A percentile compares a stretch with the other conserved stretches of the same genome.
Conservation (phyloP, 2,113 vertebrate genomes). For the Stigmatopora nigra region DNA sequence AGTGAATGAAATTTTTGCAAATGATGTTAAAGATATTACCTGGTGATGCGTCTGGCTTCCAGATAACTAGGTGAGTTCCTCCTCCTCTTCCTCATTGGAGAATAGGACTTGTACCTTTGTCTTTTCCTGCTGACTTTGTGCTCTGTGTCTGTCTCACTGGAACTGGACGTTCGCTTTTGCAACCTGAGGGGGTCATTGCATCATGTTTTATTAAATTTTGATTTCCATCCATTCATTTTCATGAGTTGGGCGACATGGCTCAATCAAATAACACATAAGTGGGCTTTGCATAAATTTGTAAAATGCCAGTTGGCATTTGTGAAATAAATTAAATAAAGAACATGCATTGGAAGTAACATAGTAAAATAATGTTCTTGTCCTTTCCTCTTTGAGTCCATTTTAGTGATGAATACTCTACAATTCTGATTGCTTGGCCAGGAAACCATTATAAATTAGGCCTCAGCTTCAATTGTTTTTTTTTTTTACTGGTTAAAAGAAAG, state of each 20-base stretch:
- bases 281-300: neutral
- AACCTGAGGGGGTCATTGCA: conserved; percentile 48
- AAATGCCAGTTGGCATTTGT: neutral
- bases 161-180: conserved; percentile 64
- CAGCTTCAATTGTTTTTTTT: neutral
- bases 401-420: neutral
- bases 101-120: conserved; percentile 75
- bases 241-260: neutral
- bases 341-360: neutral
- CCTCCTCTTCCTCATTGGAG: conserved; percentile 88
- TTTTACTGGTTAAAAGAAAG: neutral
- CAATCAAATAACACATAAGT: neutral
- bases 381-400: neutral
- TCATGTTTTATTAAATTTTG: neutral
- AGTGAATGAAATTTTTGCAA: no score
- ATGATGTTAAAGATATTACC: conserved; percentile 57
- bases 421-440: neutral
- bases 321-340: neutral
- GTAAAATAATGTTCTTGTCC: neutral
- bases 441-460: neutral
- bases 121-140: conserved; percentile 65
- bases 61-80: conserved; percentile 96
- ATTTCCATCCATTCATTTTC: neutral
- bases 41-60: conserved; percentile 92
- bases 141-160: conserved; percentile 67